Conservation (phyloP, 2,888 invertebrate genomes). For the Coleophora deauratella region DNA sequence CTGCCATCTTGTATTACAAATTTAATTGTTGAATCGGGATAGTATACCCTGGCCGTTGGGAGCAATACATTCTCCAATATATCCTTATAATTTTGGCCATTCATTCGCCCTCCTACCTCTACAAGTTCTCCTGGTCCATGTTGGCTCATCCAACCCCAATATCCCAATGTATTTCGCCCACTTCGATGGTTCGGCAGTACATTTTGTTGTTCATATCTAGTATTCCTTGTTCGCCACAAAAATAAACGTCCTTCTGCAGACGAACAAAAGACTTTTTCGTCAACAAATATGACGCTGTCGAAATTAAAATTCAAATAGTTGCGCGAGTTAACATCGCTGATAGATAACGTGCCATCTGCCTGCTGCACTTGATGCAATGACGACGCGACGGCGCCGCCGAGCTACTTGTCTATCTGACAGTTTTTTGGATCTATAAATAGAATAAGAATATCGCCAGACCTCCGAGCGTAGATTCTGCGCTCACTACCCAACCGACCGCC, state of each 20-base stretch:
- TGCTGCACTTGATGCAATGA: too few species aligned
- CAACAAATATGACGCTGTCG: conserved; percentile 8
- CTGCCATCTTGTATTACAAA: conserved; percentile 9
- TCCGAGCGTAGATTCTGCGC: too few species aligned
- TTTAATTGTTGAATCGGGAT: conserved; percentile 8
- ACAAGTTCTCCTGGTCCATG: conserved; percentile 20
- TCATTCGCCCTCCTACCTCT: conserved; percentile 14
- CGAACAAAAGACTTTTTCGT: conserved; percentile 11
- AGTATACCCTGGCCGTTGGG: conserved; percentile 6
- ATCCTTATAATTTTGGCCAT: conserved; percentile 6
- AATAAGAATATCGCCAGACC: too few species aligned
- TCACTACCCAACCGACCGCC: too few species aligned
- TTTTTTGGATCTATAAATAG: too few species aligned
- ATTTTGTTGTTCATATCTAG: conserved; percentile 7
- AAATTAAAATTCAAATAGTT: too few species aligned
- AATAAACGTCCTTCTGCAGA: conserved; percentile 5
- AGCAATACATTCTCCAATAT: conserved; percentile 5
- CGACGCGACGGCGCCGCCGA: too few species aligned
- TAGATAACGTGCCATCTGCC: too few species aligned
- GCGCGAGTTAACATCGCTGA: too few species aligned
- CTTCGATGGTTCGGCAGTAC: conserved; percentile 12
- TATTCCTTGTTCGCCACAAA: conserved; percentile 5
- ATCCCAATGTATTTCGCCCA: conserved; percentile 17
- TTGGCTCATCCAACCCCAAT: conserved; percentile 23
- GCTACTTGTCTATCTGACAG: too few species aligned